Conservation (phyloP, 53 echinoderm and acorn worm genomes). For the Stichopus horrens region DNA sequence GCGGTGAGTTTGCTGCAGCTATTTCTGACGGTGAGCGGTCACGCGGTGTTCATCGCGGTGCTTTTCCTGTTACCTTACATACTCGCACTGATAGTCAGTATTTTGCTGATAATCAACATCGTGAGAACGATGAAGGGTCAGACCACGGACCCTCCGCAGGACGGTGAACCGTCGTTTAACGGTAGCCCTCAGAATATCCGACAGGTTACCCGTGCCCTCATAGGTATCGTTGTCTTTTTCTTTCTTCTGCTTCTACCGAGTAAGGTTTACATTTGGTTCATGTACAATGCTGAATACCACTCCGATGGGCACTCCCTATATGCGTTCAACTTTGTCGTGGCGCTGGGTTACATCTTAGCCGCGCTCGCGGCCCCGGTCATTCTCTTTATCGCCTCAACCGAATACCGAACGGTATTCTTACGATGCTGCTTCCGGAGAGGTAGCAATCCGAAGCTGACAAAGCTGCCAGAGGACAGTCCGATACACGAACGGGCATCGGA, state of each 20-base stretch:
- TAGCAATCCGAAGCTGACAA: background rate
- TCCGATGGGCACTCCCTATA: background rate
- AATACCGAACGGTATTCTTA: constrained; percentile 4
- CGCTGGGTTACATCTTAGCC: constrained; percentile 8
- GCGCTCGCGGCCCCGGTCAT: background rate
- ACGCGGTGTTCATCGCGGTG: background rate
- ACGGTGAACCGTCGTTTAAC: background rate
- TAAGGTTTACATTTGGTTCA: constrained; percentile 39
- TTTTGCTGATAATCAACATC: background rate
- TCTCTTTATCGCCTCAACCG: background rate
- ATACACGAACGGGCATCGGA: background rate
- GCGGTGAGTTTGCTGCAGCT: background rate
- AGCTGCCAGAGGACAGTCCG: background rate
- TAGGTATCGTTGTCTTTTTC: background rate
- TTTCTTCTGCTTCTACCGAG: constrained; percentile 17
- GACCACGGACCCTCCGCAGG: background rate
- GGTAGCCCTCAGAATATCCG: constrained; percentile 1
- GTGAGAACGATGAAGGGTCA: background rate
- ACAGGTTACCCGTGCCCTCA: constrained; percentile 7
- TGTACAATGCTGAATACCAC: background rate
- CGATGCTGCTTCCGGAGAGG: background rate
- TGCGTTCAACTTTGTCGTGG: constrained; percentile 3
- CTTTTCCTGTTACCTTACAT: constrained; percentile 26
- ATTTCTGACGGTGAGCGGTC: background rate
- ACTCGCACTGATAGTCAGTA: constrained; percentile 12